Conservation (phyloP, 2,113 vertebrate species). For the Microtus pennsylvanicus region DNA sequence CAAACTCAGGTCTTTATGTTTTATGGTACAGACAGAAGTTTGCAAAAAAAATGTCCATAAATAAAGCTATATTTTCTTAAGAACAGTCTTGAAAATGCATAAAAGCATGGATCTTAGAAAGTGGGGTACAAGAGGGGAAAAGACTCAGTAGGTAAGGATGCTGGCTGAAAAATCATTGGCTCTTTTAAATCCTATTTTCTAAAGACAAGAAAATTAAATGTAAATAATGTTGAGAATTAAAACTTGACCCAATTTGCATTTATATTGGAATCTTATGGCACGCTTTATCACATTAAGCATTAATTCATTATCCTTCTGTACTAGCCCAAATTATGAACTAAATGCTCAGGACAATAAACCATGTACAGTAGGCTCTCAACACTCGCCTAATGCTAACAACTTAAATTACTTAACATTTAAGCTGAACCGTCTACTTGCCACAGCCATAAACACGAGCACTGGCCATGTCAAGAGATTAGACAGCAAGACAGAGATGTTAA, state of each 20-base stretch:
- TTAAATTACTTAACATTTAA: neutral
- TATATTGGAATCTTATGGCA: neutral
- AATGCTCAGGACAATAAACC: neutral
- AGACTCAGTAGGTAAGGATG: neutral
- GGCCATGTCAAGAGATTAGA: neutral
- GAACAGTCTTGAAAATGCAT: neutral
- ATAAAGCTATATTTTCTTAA: neutral
- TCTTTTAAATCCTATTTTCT: neutral
- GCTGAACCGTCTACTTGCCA: neutral
- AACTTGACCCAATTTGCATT: neutral
- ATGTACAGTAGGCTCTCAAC: neutral
- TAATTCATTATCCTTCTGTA: neutral
- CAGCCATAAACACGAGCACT: neutral
- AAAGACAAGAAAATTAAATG: neutral
- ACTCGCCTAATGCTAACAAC: neutral
- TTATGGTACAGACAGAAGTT: neutral
- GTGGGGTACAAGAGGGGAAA: neutral
- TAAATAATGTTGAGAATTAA: neutral
- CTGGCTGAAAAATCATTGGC: no score
- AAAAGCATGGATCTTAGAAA: neutral
- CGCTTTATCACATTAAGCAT: neutral
- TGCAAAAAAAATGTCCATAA: neutral
- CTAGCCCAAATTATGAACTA: constrained; percentile 13
- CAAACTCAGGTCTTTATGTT: neutral
- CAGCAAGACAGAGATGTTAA: neutral